Evolutionary conservation across 2,888 invertebrate species (phyloP).

Genomic region (Ochropacha duplaris): DNA sequence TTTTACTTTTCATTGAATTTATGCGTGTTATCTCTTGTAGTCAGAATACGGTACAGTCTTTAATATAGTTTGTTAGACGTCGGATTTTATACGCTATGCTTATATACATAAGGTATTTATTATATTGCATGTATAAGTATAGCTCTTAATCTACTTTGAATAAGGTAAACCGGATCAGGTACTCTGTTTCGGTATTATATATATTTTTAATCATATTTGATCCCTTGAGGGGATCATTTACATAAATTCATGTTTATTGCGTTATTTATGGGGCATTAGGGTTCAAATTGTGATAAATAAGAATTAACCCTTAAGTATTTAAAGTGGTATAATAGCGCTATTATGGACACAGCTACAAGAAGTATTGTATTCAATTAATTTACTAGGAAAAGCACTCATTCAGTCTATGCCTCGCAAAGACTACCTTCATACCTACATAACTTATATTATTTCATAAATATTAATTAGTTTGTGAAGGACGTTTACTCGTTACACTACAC

Average conservation of each 20-base stretch:
- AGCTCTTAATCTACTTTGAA: neutral
- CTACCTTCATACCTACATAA: conserved; percentile 7
- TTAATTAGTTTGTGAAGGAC: conserved; percentile 15
- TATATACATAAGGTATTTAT: neutral
- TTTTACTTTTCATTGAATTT: too few species aligned
- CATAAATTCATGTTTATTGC: neutral
- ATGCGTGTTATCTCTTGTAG: too few species aligned
- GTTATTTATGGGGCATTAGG: neutral
- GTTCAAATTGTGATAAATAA: too few species aligned
- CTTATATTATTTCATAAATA: neutral
- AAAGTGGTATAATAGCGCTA: neutral
- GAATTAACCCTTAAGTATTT: neutral
- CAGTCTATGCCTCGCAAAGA: conserved; percentile 45
- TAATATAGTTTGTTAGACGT: too few species aligned
- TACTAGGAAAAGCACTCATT: neutral
- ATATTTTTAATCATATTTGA: conserved; percentile 6
- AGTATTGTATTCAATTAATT: neutral
- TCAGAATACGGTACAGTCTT: too few species aligned
- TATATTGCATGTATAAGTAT: neutral
- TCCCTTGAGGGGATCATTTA: conserved; percentile 1
- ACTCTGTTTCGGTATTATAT: conserved; percentile 30
- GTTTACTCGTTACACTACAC: conserved; percentile 14
- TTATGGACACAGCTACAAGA: neutral
- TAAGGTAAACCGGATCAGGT: conserved; percentile 39
- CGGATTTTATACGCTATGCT: neutral